Conservation (phyloP, 2,797 vertebrate species). For the Cichlasoma orientale region DNA sequence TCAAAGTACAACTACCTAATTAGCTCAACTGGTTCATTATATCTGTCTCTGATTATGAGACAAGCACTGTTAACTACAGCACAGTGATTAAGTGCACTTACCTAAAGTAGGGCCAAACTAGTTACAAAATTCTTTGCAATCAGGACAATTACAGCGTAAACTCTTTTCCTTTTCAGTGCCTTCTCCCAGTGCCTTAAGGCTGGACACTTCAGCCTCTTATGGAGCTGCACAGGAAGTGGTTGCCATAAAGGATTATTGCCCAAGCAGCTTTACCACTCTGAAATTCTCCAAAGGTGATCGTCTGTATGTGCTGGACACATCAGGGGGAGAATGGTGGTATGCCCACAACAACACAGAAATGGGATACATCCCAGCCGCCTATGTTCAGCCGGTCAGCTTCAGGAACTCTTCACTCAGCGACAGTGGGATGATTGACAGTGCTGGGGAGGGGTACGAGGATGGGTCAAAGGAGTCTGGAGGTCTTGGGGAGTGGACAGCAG, state of each 20-base stretch:
- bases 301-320: conserved; percentile 93
- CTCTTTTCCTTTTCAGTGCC: conserved; percentile 83
- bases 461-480: conserved; percentile 85
- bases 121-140: conserved; percentile 11
- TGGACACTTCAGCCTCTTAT: conserved; percentile 85
- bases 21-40: conserved; percentile 5
- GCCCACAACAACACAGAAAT: conserved; percentile 98
- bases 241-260: conserved; percentile 95
- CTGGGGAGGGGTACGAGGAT: conserved; percentile 87
- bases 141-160: background rate
- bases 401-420: conserved; percentile 91
- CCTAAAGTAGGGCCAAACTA: background rate
- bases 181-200: conserved; percentile 94
- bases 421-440: conserved; percentile 92
- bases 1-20: background rate
- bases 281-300: conserved; percentile 96
- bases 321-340: conserved; percentile 97
- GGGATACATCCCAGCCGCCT: conserved; percentile 96
- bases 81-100: conserved; percentile 7
- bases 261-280: conserved; percentile 94
- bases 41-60: conserved; percentile 19
- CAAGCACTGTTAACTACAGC: background rate
- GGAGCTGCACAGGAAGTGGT: conserved; percentile 92
- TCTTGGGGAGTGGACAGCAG: conserved; percentile 86
- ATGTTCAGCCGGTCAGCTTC: conserved; percentile 89